Percentiles rank a stretch among this genome's conserved stretches.
Evolutionary conservation across 2,888 invertebrate species (phyloP).

Genomic region (Apantesis nais): DNA sequence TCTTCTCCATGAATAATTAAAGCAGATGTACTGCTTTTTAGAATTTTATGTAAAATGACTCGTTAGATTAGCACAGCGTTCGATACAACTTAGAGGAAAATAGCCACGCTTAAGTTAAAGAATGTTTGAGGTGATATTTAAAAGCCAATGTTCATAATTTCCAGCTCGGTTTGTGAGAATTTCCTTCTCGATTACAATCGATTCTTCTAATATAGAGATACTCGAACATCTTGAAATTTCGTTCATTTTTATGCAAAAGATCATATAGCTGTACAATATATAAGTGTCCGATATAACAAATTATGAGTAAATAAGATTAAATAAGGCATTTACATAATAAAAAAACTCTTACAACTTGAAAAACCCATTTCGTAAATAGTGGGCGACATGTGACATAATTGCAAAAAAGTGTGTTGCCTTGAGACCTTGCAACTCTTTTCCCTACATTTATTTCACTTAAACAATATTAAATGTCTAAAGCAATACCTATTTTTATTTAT

Average conservation of each 20-base stretch:
- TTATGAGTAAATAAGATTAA: background rate
- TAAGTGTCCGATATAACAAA: background rate
- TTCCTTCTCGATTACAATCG: background rate
- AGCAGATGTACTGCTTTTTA: slow-evolving; percentile 67
- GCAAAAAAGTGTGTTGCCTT: background rate
- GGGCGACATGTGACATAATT: background rate
- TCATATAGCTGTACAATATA: background rate
- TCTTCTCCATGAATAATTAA: slow-evolving; percentile 74
- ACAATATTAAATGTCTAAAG: background rate
- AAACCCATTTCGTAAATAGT: background rate
- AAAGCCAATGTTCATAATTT: too few relatives aligned
- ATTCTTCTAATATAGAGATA: background rate
- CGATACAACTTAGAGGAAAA: slow-evolving; percentile 11
- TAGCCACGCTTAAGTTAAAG: background rate
- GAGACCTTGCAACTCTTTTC: background rate
- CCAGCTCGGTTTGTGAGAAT: background rate
- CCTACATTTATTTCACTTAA: background rate
- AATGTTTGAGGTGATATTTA: too few relatives aligned
- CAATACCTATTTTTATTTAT: background rate
- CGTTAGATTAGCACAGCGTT: slow-evolving; percentile 14
- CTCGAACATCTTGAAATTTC: background rate
- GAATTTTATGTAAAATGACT: slow-evolving; percentile 42
- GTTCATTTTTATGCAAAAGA: background rate
- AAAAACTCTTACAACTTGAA: background rate
- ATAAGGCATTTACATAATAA: background rate